Percentiles rank a stretch among this genome's conserved stretches.
Evolutionary conservation across 2,113 vertebrate species (phyloP).

Genomic region (Dendrocopos noguchii): DNA sequence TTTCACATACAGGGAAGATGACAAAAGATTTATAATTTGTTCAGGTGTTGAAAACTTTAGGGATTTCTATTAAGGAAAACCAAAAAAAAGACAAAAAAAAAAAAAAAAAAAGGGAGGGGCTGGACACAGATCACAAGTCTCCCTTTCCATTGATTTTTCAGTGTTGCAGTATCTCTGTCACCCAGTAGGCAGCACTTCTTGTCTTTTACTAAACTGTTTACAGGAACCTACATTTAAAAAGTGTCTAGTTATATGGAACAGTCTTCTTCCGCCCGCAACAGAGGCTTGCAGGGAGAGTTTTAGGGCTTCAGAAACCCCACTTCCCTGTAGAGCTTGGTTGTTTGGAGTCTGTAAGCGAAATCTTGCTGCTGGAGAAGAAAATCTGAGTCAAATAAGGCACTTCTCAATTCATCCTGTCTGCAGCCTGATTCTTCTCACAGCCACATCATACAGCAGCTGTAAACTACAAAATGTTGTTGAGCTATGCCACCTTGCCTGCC

Average conservation of each 20-base stretch:
- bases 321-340: background rate
- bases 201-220: background rate
- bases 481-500: background rate
- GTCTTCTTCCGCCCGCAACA: background rate
- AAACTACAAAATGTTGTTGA: background rate
- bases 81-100: too few relatives aligned
- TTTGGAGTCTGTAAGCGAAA: background rate
- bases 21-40: background rate
- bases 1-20: background rate
- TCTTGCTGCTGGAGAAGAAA: background rate
- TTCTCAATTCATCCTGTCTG: background rate
- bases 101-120: background rate
- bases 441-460: background rate
- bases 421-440: background rate
- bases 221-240: background rate
- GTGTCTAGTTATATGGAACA: background rate
- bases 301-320: background rate
- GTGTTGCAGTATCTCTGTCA: rapidly evolving
- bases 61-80: background rate
- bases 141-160: background rate
- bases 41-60: background rate
- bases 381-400: background rate
- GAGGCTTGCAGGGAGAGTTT: background rate
- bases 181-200: background rate
- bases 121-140: background rate